Base-by-base conservation (phyloP, 2,113 vertebrate species). In the Colinus virginianus region DNA sequence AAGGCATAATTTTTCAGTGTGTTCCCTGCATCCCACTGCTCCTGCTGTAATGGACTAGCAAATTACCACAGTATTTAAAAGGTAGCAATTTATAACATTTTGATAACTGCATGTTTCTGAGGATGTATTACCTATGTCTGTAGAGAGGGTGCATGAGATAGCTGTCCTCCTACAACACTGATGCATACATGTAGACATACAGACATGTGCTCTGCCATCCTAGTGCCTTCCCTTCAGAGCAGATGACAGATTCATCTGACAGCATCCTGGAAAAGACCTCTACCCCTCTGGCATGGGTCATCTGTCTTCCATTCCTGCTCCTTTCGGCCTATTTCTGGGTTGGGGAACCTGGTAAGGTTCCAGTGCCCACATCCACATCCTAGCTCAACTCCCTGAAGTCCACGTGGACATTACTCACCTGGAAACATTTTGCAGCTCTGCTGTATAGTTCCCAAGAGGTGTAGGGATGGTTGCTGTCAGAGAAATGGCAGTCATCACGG, bases 31-130 rank as follows among this genome's bases (percentile, higher is more conserved):
- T 48, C 78, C 84, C 81, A 30, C 80, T 90, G n/a, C 58, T 88
- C 70, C 74, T 90, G 34, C 87, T 78, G 75, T 93, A 95, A 92
- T 87, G 87, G 76, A 84, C 93, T 76, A 53, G 91, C 87, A 93
- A 95, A 94, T 94, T 82, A 89, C 91, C 67, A 51, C 58, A 18
- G 48, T 72, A 71, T 93, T 95, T 90, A 94, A 90, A 87, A 94
- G 87, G 87, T 61, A 81, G 67, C 69, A 76, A 68, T 94, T 94
- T 78, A 56, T 79, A 87, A 92, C 84, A 22, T 81, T 96, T 92
- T 82, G 91, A 68, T 90, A 84, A 94, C 95, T 82, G 70, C 21
- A 0, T 69, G 62, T 53, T 89, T 40, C 94, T 25, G 75, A 72
- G 81, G 71, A 75, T 42, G 2, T 36, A 74, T 78, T 67, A 26